phyloP scores from a whole-genome alignment of 1,140 invertebrate species.

The Pygmarrhopalites habei region DNA sequence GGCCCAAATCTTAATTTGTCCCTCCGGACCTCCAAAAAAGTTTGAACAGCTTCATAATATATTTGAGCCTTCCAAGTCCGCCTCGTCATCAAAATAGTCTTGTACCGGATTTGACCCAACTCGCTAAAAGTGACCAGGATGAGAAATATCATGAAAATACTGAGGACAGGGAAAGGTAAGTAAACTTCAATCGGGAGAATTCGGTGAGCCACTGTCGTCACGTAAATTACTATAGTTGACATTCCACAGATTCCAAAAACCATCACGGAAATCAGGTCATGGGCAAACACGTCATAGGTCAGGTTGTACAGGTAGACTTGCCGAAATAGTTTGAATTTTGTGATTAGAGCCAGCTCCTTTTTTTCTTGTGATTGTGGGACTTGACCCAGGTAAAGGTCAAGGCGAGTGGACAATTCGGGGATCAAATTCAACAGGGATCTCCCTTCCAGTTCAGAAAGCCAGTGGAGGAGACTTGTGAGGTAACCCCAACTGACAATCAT shows the following conservation, averaged over 20 bases:
- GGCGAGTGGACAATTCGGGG: too few species aligned
- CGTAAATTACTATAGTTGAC: not conserved
- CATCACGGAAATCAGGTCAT: not conserved
- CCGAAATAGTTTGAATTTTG: too few species aligned
- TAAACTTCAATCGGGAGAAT: not conserved
- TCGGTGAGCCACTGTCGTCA: not conserved
- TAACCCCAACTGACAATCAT: too few species aligned
- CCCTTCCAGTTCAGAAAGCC: too few species aligned
- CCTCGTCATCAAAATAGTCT: not conserved
- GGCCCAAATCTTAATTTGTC: too few species aligned
- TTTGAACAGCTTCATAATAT: not conserved
- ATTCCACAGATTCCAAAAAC: not conserved
- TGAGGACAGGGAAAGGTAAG: not conserved
- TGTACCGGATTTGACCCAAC: not conserved
- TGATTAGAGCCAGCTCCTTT: too few species aligned
- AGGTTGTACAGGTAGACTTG: too few species aligned
- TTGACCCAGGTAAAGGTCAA: too few species aligned
- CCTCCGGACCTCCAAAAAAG: not conserved
- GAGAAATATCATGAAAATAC: not conserved
- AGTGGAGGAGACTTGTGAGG: too few species aligned
- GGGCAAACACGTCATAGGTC: too few species aligned
- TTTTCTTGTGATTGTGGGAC: too few species aligned
- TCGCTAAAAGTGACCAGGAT: not conserved
- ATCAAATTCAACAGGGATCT: too few species aligned
- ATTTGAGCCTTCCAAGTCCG: not conserved